phyloP scores from a whole-genome alignment of 2,888 invertebrate genomes.

The Malthinus flaveolus region DNA sequence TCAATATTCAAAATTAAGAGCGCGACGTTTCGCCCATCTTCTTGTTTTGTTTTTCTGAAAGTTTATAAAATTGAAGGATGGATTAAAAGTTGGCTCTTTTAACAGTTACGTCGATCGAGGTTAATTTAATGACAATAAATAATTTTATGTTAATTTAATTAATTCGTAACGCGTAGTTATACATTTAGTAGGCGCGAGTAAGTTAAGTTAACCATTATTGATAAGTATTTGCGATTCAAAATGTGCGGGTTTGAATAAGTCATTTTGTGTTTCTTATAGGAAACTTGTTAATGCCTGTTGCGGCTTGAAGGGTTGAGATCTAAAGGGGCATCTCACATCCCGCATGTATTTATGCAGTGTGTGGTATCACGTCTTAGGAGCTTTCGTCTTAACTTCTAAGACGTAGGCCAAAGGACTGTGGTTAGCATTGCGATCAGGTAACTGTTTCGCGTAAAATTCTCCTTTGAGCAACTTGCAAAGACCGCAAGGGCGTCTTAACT shows the following conservation, averaged over 20 bases:
- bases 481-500: conserved; percentile 37
- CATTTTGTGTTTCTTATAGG: conserved; percentile 41
- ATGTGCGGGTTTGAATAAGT: conserved; percentile 41
- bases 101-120: too few relatives aligned
- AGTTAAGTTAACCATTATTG: too few relatives aligned
- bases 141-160: too few relatives aligned
- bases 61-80: conserved; percentile 3
- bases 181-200: too few relatives aligned
- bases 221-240: conserved; percentile 20
- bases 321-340: conserved; percentile 36
- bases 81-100: too few relatives aligned
- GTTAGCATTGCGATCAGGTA: conserved; percentile 52
- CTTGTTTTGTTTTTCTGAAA: conserved; percentile 19
- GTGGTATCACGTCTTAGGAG: conserved; percentile 37
- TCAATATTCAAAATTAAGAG: conserved; percentile 39
- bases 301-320: conserved; percentile 32
- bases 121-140: too few relatives aligned
- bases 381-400: conserved; percentile 43
- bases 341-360: conserved; percentile 44
- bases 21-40: conserved; percentile 22
- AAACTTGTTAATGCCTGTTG: conserved; percentile 42
- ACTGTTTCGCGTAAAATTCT: conserved; percentile 44
- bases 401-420: conserved; percentile 45
- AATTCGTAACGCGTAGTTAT: too few relatives aligned
- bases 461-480: conserved; percentile 45